Evolutionary conservation across 2,888 invertebrate genomes (phyloP).

Genomic region (Prosapia bicincta): DNA sequence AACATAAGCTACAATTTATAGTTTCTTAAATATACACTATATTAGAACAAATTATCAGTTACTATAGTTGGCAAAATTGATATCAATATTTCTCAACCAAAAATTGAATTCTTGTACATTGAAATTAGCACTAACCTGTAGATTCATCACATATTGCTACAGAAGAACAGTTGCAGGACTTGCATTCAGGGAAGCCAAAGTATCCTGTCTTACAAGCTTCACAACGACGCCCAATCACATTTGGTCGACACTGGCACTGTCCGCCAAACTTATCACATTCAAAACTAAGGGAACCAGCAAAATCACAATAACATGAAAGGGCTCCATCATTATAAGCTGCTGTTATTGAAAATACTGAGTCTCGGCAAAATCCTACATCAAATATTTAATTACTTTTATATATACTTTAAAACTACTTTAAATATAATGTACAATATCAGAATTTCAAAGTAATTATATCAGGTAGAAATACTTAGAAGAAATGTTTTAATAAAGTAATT

Average conservation of each 20-base stretch:
- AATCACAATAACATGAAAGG: constrained; percentile 83
- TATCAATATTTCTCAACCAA: no score
- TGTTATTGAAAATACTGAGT: constrained; percentile 90
- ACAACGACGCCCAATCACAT: constrained; percentile 88
- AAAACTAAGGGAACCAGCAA: constrained; percentile 79
- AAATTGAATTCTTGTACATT: no score
- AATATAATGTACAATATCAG: neutral
- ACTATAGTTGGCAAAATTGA: no score
- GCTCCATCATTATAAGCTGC: constrained; percentile 95
- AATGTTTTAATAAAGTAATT: no score
- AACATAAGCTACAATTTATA: no score
- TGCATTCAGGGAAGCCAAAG: constrained; percentile 94
- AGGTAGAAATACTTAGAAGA: neutral
- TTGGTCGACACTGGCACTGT: constrained; percentile 87
- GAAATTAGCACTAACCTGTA: constrained; percentile 48
- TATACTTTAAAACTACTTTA: no score
- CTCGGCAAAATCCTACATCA: constrained; percentile 75
- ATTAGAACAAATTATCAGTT: no score
- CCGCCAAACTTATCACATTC: constrained; percentile 94
- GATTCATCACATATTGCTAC: constrained; percentile 76
- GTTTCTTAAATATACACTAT: no score
- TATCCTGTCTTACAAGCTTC: constrained; percentile 83
- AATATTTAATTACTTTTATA: no score
- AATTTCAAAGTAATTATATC: neutral
- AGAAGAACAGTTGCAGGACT: constrained; percentile 80